Percentiles rank a stretch among this genome's conserved stretches.
phyloP scores from a whole-genome alignment of 2,888 invertebrate species.

The Acanthopleura granulata region DNA sequence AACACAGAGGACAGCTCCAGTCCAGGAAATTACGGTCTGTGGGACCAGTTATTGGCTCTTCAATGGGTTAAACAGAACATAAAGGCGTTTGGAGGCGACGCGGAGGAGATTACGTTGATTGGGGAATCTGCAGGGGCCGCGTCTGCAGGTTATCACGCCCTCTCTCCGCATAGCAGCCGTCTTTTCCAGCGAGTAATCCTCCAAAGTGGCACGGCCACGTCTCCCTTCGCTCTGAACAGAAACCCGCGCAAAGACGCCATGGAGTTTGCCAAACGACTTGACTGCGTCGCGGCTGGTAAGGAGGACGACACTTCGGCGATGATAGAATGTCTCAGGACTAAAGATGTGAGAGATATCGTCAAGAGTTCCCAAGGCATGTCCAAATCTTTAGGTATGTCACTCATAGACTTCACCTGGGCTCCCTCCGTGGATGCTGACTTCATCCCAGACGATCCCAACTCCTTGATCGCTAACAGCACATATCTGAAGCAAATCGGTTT shows the following conservation, averaged over 20 bases:
- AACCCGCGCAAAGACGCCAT: background rate
- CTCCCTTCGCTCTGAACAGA: background rate
- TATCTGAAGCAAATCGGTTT: background rate
- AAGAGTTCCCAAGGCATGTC: background rate
- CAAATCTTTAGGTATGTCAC: background rate
- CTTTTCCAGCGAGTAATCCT: constrained; percentile 45
- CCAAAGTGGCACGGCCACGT: constrained; percentile 42
- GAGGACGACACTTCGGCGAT: background rate
- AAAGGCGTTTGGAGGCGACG: constrained; percentile 42
- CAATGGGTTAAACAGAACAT: constrained; percentile 50
- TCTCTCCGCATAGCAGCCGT: constrained; percentile 39
- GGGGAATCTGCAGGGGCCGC: constrained; percentile 53
- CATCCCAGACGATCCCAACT: background rate
- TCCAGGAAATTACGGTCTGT: constrained; percentile 51
- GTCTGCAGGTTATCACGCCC: constrained; percentile 38
- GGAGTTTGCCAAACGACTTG: background rate
- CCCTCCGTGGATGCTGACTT: constrained; percentile 9
- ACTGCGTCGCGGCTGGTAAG: background rate
- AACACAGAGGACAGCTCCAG: constrained; percentile 38
- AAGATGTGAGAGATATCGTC: background rate
- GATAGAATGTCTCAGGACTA: background rate
- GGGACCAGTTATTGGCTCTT: constrained; percentile 49
- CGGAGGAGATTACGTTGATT: constrained; percentile 40
- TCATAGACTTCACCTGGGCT: constrained; percentile 4
- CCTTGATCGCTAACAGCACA: background rate